phyloP scores from a whole-genome alignment of 2,113 vertebrate genomes.

The Thalassarche chlororhynchos region DNA sequence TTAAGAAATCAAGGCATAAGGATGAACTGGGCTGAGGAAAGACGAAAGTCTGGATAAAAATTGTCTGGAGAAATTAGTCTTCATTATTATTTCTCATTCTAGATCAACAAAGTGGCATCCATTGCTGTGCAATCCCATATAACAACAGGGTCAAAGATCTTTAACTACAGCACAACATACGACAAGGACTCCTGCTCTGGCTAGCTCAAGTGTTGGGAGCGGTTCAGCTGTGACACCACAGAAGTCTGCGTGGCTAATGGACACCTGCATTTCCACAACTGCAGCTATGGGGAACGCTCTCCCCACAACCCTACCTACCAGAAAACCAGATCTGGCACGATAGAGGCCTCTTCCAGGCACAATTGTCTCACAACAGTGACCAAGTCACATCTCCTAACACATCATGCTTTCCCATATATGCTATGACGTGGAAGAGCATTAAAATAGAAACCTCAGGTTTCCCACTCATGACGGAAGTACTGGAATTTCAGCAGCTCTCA shows the following conservation, averaged over 20 bases:
- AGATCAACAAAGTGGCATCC: neutral
- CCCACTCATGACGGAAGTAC: neutral
- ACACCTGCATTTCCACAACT: neutral
- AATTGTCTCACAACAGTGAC: neutral
- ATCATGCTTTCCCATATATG: neutral
- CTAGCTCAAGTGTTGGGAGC: neutral
- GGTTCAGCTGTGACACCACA: neutral
- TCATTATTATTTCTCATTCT: neutral
- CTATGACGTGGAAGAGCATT: neutral
- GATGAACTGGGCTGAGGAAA: neutral
- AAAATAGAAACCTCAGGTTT: neutral
- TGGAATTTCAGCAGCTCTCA: neutral
- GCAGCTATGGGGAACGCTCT: neutral
- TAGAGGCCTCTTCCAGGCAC: neutral
- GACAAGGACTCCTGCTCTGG: neutral
- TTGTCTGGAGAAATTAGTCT: neutral
- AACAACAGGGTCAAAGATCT: neutral
- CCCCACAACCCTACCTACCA: neutral
- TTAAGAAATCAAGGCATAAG: neutral
- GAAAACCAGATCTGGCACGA: neutral
- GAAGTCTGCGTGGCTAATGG: neutral
- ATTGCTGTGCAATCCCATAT: neutral
- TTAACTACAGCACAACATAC: neutral
- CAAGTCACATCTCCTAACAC: neutral
- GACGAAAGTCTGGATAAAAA: neutral